A percentile compares a stretch with the other conserved stretches of the same genome.
Evolutionary conservation across 2,797 vertebrate species (phyloP).

Genomic region (Acanthiza pusilla): DNA sequence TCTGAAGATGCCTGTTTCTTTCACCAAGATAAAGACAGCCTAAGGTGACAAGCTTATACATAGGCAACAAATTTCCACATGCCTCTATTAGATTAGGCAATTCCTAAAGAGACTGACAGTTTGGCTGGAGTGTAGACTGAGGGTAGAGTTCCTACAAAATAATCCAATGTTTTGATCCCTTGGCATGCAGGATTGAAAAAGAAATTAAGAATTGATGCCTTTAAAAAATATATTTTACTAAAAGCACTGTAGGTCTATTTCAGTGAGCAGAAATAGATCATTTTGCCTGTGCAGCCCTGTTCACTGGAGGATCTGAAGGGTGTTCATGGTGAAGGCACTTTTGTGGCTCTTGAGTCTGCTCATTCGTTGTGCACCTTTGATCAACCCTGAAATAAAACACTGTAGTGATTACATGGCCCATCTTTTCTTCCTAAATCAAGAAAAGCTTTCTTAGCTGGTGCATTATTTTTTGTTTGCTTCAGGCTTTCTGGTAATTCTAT

Average conservation of each 20-base stretch:
- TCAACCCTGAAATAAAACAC: neutral
- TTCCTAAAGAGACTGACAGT: neutral
- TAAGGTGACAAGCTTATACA: neutral
- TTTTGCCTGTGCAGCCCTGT: neutral
- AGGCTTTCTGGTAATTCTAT: neutral
- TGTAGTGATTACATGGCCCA: neutral
- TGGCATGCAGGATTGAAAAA: neutral
- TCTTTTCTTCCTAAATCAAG: neutral
- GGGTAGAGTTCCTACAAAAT: neutral
- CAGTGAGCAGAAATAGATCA: neutral
- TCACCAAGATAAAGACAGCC: neutral
- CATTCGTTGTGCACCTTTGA: neutral
- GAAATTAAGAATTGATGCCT: neutral
- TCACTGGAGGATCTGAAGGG: neutral
- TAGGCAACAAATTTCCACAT: neutral
- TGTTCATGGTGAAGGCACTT: neutral
- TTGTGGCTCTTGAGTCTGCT: neutral
- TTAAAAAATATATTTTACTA: neutral
- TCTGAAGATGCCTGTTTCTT: neutral
- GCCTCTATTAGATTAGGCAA: neutral
- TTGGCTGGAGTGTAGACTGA: neutral
- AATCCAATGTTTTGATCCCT: neutral
- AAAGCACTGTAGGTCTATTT: neutral
- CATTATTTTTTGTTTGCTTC: neutral
- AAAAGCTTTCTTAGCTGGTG: neutral